These are phyloP conservation scores for Dendronephthya gigantea DNA, from an alignment of 64 coral and sea anemone genomes.

Conservation along the genomic window DNA sequence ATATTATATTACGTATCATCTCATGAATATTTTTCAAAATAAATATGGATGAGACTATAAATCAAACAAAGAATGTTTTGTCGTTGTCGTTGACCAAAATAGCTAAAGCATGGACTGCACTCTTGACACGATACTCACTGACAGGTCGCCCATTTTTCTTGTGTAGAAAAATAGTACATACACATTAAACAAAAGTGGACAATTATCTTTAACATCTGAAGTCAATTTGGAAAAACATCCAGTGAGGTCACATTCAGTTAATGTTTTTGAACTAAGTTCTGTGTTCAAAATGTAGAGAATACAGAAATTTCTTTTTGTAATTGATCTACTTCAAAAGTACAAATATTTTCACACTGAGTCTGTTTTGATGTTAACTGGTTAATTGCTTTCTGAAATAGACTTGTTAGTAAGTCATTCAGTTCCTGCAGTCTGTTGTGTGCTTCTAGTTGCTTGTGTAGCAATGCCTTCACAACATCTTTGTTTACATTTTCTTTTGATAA, in stretches of 20 bases:
- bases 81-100: constrained; percentile 1
- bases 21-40: too few species aligned
- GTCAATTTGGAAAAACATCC: neutral
- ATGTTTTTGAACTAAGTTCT: neutral
- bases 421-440: neutral
- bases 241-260: neutral
- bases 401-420: neutral
- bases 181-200: neutral
- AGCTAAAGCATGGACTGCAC: neutral
- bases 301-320: neutral
- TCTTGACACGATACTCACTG: neutral
- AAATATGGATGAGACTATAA: too few species aligned
- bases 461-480: neutral
- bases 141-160: neutral
- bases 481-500: neutral
- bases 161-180: neutral
- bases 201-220: neutral
- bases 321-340: neutral
- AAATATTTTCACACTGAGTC: neutral
- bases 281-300: neutral
- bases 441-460: neutral
- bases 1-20: too few species aligned
- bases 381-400: neutral
- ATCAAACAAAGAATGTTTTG: too few species aligned
- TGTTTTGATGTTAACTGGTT: neutral